Evolutionary conservation across 35 echinoderm and acorn worm genomes (phyloP).

Genomic region (Apostichopus parvimensis): DNA sequence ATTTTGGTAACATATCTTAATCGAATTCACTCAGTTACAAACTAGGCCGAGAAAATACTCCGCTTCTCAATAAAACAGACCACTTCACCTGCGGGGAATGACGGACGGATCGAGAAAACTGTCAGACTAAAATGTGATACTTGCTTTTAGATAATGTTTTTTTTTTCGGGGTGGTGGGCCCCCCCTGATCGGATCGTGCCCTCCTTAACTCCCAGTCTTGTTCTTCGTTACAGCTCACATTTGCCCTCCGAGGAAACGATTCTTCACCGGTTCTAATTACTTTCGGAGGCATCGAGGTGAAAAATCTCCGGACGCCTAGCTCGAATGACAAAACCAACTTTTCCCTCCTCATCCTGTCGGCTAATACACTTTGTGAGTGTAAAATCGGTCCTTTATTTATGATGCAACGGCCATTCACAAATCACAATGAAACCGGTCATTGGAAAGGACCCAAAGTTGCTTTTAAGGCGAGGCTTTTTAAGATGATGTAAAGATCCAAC

Average conservation of each 20-base stretch:
- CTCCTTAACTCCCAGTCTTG: not conserved
- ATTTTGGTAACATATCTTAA: too few species aligned
- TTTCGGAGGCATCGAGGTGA: slow-evolving; percentile 27
- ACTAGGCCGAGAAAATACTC: not conserved
- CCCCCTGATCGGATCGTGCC: not conserved
- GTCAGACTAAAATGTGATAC: not conserved
- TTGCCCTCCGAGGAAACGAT: slow-evolving; percentile 24
- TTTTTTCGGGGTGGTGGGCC: not conserved
- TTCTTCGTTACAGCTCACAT: slow-evolving; percentile 26
- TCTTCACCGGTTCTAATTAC: slow-evolving; percentile 38
- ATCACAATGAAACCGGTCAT: too few species aligned
- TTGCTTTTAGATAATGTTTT: not conserved
- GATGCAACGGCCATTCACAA: too few species aligned
- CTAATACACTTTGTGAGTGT: not conserved
- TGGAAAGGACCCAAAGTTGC: too few species aligned
- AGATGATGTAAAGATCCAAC: too few species aligned
- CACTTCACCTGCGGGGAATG: not conserved
- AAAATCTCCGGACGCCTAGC: not conserved
- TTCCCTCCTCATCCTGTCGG: not conserved
- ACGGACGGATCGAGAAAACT: not conserved
- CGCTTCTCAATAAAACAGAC: not conserved
- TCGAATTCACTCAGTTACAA: not conserved
- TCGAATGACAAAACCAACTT: not conserved
- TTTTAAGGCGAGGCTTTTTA: too few species aligned
- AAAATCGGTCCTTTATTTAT: too few species aligned